Percentiles rank a stretch among this genome's conserved stretches.
Evolutionary conservation across 2,888 invertebrate species (phyloP).

Genomic region (Hypselothyrea guttata): DNA sequence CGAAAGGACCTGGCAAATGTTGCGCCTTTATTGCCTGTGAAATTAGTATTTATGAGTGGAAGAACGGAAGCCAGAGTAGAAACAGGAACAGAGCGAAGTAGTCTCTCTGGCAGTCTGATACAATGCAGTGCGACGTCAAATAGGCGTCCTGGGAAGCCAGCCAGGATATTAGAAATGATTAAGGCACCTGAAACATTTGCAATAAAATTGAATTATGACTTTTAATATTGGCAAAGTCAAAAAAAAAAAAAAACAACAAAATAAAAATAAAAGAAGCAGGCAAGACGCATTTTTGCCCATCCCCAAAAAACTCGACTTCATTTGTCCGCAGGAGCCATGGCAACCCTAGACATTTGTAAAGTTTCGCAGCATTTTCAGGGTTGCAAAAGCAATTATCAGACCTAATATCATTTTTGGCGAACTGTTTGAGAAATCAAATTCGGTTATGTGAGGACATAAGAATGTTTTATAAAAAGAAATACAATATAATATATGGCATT

Average conservation of each 20-base stretch:
- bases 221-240: conserved; percentile 64
- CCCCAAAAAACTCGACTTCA: neutral
- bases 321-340: neutral
- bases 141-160: conserved; percentile 59
- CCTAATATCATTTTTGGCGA: too few relatives aligned
- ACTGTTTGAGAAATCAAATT: too few relatives aligned
- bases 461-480: too few relatives aligned
- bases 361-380: conserved; percentile 4
- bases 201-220: conserved; percentile 82
- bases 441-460: too few relatives aligned
- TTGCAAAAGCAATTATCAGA: conserved; percentile 8
- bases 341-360: neutral
- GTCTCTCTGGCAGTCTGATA: neutral
- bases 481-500: too few relatives aligned
- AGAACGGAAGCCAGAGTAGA: conserved; percentile 55
- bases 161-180: conserved; percentile 80
- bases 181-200: conserved; percentile 80
- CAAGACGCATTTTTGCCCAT: neutral
- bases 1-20: conserved; percentile 69
- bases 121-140: conserved; percentile 31
- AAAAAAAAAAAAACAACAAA: conserved; percentile 13
- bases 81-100: conserved; percentile 9
- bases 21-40: conserved; percentile 82
- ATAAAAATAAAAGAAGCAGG: conserved; percentile 1
- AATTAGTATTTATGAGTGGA: conserved; percentile 81